Evolutionary conservation across 2,888 invertebrate genomes (phyloP).

Genomic region (Dicyrtomina minuta): DNA sequence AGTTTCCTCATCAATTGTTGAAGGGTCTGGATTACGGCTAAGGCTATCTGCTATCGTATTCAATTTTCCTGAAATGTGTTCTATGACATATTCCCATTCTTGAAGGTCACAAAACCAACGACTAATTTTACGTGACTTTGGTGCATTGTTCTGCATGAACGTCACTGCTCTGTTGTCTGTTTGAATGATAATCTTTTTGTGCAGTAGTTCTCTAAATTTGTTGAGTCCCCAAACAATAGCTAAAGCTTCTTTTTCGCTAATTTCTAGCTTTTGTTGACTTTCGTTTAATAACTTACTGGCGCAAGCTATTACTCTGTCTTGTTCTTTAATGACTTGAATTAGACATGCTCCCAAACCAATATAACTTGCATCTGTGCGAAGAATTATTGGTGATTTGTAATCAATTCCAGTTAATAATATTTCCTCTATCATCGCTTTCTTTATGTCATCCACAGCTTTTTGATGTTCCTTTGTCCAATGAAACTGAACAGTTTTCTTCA

Average conservation of each 20-base stretch:
- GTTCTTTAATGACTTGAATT: conserved; percentile 11
- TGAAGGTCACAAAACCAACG: not conserved
- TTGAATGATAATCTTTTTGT: conserved; percentile 7
- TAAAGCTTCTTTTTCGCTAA: conserved; percentile 16
- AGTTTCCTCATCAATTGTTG: not conserved
- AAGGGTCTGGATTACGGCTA: not conserved
- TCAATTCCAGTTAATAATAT: conserved; percentile 28
- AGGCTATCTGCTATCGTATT: conserved; percentile 2
- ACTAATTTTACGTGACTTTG: not conserved
- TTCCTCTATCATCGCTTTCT: conserved; percentile 20
- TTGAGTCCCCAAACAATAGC: conserved; percentile 18
- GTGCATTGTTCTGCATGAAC: not conserved
- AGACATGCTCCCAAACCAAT: conserved; percentile 32
- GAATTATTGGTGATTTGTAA: conserved; percentile 1
- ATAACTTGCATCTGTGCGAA: conserved; percentile 26
- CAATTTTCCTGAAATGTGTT: conserved; percentile 1
- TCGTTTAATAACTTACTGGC: conserved; percentile 16
- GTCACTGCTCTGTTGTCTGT: conserved; percentile 4
- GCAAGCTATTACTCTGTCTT: conserved; percentile 12
- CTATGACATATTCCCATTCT: not conserved
- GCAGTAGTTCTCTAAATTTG: conserved; percentile 5
- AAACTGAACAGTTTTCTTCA: not conserved
- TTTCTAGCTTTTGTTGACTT: not conserved
- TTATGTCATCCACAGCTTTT: conserved; percentile 26
- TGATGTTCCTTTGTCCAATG: not conserved